phyloP scores from a whole-genome alignment of 2,113 vertebrate species.

The Pluvialis apricaria region DNA sequence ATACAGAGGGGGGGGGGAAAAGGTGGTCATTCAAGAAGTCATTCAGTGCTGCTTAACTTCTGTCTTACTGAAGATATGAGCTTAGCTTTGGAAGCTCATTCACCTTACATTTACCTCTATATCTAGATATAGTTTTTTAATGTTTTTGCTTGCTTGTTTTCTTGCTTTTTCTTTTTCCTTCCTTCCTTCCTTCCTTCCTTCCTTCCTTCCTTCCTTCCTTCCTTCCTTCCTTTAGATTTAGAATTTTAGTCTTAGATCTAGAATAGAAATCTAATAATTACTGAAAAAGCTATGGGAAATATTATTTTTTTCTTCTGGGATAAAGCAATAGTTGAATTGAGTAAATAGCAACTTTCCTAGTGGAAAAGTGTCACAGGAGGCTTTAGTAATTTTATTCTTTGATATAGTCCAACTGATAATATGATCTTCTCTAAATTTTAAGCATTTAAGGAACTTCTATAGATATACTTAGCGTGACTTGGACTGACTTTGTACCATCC shows the following conservation, averaged over 20 bases:
- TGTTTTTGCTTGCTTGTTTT: too few relatives aligned
- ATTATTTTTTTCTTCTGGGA: neutral
- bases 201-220: too few relatives aligned
- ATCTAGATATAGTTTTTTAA: too few relatives aligned
- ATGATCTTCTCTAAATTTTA: neutral
- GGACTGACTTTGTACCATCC: neutral
- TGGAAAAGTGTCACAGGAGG: neutral
- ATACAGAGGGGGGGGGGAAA: too few relatives aligned
- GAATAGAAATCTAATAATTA: neutral
- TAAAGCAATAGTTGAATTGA: neutral
- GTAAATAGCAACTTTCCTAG: neutral
- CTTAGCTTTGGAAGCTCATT: too few relatives aligned
- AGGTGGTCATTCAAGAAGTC: too few relatives aligned
- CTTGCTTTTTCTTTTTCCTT: too few relatives aligned
- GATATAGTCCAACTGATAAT: neutral
- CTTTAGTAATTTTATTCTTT: neutral
- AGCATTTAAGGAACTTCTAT: neutral
- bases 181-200: too few relatives aligned
- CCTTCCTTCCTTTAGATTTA: neutral
- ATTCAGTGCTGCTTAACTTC: too few relatives aligned
- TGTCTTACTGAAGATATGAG: too few relatives aligned
- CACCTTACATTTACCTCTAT: too few relatives aligned
- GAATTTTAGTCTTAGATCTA: neutral
- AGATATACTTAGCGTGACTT: neutral
- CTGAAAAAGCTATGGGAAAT: neutral